Base-by-base conservation (phyloP, 2,113 vertebrate genomes). In the Pseudopipra pipra region DNA sequence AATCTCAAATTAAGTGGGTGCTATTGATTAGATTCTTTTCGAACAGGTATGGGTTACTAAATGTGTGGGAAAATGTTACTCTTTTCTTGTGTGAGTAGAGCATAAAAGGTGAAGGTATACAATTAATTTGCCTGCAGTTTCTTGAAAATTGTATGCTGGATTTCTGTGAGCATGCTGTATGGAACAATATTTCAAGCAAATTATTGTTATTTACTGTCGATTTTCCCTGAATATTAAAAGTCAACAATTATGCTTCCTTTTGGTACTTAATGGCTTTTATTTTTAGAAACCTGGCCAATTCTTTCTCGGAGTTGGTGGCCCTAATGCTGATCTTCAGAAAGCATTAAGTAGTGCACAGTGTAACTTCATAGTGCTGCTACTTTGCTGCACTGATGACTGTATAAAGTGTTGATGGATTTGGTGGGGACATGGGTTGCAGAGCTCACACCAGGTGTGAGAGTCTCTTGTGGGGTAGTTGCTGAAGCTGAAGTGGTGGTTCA, bases 141-240 rank as follows among this genome's bases (percentile, higher is more conserved):
- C 95, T 95, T 46, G 46, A 92, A 98, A 98, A 98, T 98, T 96
- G 97, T 96, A 97, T 97, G 97, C 97, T 98, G 97, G 92, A 93
- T 98, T 98, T 98, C 97, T 97, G 81, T 91, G 95, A 98, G 94
- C 1, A 85, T 55, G 47, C 97, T 44, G 22, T 96, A 97, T 93
- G 96, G 94, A 98, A 94, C 95, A 97, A 90, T 98, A 97, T 96
- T 97, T 89, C 93, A 93, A 90, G 97, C 82, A 98, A 98, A 98
- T 98, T 97, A 98, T 98, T 98, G 94, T 98, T 98, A 98, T 98
- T 98, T 98, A 98, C 95, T 58, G 21, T 97, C 96, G 96, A 85
- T 97, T 98, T 98, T 96, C 66, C 97, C 96, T 97, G 95, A 82
- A 70, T 98, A 96, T 98, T 97, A 98, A 93, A 98, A 97, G 96